Base-by-base conservation (phyloP, 1,140 invertebrate genomes). In the Ceratoteleas bidentatus region DNA sequence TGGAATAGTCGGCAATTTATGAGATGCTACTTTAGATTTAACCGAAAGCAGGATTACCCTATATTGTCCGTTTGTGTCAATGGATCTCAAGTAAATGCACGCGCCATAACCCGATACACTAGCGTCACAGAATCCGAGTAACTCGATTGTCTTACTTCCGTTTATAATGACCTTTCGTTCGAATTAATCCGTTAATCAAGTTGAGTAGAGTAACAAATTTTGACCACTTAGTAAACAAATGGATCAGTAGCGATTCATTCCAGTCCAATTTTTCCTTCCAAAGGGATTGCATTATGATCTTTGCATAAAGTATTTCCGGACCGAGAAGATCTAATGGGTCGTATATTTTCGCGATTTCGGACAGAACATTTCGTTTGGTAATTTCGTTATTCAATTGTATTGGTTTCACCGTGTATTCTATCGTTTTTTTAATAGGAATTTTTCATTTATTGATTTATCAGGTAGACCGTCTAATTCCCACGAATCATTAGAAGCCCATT, bases 341-440 rank as follows among this genome's bases (percentile, higher is more conserved):
- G 24, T 9, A 52, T 13, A 52, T 52, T 52, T 52, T 52, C 49
- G 49, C 49, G 16, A 52, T 52, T 52, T 52, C 49, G 7, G 49
- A 52, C 9, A 52, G 9, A 6, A 52, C 49, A 7, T 7, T 24
- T 9, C 49, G 49, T 52, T 52, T 52, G 16, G 49, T 52, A 4
- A 24, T 52, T 52, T 24, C 24, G n/a, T 11, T 6, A 13, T 49
- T 49, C 6, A 49, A 24, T 24, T 6, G 6, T 10, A 52, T 24
- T 3, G 45, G 45, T n/a, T 14, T 11, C 11, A 49, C 45, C 2
- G 45, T 13, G 14, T 49, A 49, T 11, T 7, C 2, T n/a, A 49
- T 49, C 14, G 45, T 49, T 52, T 52, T 14, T 52, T 14, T 49
- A 14, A 24, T 24, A 13, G 24, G 7, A 52, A 6, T 13, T 13